Conservation (phyloP, 2,797 vertebrate genomes). For the Kryptolebias ocellatus region DNA sequence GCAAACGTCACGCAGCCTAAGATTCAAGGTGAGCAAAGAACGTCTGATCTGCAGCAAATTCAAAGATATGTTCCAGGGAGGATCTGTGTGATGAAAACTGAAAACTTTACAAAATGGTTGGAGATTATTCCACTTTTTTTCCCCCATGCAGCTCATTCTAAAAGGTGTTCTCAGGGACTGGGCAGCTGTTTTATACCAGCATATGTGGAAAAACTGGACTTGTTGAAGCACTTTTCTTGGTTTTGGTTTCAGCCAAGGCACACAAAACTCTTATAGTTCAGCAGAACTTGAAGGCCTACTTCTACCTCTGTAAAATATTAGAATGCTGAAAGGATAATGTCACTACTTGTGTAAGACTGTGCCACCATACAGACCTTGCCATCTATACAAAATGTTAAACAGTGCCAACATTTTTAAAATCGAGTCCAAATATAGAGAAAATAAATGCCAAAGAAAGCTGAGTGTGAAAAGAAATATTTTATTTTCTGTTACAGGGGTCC, state of each 20-base stretch:
- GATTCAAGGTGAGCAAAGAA: neutral
- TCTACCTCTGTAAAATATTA: neutral
- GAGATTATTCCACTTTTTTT: neutral
- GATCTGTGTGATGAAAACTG: neutral
- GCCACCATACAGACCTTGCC: neutral
- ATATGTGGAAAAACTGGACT: neutral
- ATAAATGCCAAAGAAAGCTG: slow-evolving; percentile 20
- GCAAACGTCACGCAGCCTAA: no score
- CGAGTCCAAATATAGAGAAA: slow-evolving; percentile 1
- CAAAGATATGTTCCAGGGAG: neutral
- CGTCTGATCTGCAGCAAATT: neutral
- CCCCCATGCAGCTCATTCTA: neutral
- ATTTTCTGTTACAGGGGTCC: slow-evolving; percentile 56
- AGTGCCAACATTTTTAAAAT: neutral
- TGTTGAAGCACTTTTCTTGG: neutral
- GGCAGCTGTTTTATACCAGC: neutral
- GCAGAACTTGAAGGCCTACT: neutral
- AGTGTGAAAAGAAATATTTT: slow-evolving; percentile 59
- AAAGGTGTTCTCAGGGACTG: neutral
- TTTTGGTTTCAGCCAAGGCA: neutral
- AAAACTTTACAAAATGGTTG: neutral
- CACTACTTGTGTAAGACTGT: neutral
- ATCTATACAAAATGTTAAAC: neutral
- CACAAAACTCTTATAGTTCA: neutral
- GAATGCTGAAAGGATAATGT: neutral